phyloP scores from a whole-genome alignment of 2,797 vertebrate genomes.

The Enteromius trimaculatus region DNA sequence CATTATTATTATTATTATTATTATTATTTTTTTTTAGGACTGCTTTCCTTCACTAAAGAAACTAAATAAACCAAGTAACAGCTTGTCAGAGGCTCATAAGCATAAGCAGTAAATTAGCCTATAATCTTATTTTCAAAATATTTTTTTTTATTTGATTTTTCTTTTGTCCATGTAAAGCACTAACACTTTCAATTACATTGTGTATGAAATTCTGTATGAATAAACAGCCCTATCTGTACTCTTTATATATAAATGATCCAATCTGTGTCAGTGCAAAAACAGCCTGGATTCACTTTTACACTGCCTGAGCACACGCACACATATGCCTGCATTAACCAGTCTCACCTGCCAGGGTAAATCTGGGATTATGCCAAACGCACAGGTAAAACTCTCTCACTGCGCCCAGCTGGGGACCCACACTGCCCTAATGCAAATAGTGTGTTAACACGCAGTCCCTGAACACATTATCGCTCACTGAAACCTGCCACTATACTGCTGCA shows the following conservation, averaged over 20 bases:
- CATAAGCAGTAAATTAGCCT: not conserved
- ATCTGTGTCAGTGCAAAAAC: not conserved
- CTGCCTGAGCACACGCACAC: conserved; percentile 20
- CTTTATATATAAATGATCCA: not conserved
- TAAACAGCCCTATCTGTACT: not conserved
- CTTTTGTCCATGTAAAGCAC: not conserved
- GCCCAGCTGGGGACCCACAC: conserved; percentile 67
- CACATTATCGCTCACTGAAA: conserved; percentile 56
- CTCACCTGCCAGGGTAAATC: conserved; percentile 68
- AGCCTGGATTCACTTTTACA: not conserved
- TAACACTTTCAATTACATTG: not conserved
- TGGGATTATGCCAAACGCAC: conserved; percentile 68
- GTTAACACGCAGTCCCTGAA: conserved; percentile 57
- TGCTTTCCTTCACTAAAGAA: not conserved
- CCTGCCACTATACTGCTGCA: conserved; percentile 54
- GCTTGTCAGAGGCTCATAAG: not conserved
- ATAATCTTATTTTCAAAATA: not conserved
- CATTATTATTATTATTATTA: not conserved
- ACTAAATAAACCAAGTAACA: not conserved
- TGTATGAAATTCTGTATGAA: not conserved
- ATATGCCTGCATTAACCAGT: conserved; percentile 44
- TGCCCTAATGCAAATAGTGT: conserved; percentile 67
- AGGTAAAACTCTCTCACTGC: conserved; percentile 57
- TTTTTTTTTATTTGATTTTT: not conserved
- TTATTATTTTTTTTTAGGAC: not conserved